Percentiles rank a stretch among this genome's conserved stretches.
These are phyloP conservation scores for Leptinotarsa haldemani DNA, from an alignment of 2,888 invertebrate species.

Conservation along the genomic window DNA sequence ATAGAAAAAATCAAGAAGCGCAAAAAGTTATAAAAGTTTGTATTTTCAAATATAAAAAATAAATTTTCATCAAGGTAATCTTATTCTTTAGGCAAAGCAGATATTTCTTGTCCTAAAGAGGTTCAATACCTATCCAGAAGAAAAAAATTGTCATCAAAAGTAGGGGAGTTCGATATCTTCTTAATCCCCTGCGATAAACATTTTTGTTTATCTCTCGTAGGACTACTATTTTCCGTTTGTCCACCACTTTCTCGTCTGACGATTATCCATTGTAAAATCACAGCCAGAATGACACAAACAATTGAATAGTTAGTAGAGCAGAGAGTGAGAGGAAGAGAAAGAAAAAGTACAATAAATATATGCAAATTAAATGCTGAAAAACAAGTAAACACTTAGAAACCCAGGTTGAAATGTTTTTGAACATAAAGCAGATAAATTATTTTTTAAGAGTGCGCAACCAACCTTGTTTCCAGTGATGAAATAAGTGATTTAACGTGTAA, in stretches of 20 bases:
- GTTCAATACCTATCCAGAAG: slow-evolving; percentile 51
- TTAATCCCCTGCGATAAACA: slow-evolving; percentile 47
- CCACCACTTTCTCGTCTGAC: slow-evolving; percentile 50
- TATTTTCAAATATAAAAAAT: too few relatives aligned
- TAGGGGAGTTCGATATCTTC: slow-evolving; percentile 47
- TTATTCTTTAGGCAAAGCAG: slow-evolving; percentile 5
- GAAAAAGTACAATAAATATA: background rate
- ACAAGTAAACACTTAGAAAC: too few relatives aligned
- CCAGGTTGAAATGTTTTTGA: too few relatives aligned
- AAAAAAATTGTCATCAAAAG: slow-evolving; percentile 48
- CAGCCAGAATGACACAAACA: slow-evolving; percentile 40
- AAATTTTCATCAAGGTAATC: background rate
- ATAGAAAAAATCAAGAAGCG: too few relatives aligned
- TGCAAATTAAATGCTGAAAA: background rate
- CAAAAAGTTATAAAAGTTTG: too few relatives aligned
- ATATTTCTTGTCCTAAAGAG: slow-evolving; percentile 1
- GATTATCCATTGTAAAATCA: slow-evolving; percentile 28
- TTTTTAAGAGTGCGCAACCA: too few relatives aligned
- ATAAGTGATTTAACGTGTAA: too few relatives aligned
- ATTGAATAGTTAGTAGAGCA: slow-evolving; percentile 32
- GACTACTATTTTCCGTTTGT: slow-evolving; percentile 46
- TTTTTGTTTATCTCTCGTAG: slow-evolving; percentile 44
- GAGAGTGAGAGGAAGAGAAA: background rate
- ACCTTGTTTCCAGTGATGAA: too few relatives aligned
- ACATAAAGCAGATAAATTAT: too few relatives aligned